A percentile compares a stretch with the other conserved stretches of the same genome.
Evolutionary conservation across 2,888 invertebrate genomes (phyloP).

Genomic region (Girardia tigrina): DNA sequence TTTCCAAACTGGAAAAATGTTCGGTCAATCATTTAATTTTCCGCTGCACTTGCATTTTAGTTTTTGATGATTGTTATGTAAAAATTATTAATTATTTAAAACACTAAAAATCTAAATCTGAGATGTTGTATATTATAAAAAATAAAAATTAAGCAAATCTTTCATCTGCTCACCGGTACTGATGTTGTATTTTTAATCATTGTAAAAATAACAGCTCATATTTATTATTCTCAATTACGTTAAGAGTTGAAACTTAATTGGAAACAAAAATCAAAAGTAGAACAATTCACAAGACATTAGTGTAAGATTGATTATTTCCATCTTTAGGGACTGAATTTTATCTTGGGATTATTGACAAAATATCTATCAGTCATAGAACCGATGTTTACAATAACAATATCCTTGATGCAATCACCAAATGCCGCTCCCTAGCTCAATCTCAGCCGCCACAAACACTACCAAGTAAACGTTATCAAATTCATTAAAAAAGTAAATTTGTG

Average conservation of each 20-base stretch:
- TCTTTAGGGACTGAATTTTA: conserved; percentile 2
- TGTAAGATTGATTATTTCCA: background rate
- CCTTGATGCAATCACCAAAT: background rate
- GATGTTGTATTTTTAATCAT: no score
- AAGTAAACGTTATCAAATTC: no score
- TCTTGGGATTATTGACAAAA: background rate
- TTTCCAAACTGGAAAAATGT: no score
- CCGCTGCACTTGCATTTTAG: no score
- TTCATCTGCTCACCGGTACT: no score
- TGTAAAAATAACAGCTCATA: conserved; percentile 12
- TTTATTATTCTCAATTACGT: background rate
- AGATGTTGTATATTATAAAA: no score
- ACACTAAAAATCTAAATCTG: no score
- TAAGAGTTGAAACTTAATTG: background rate
- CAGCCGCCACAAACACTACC: background rate
- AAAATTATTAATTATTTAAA: no score
- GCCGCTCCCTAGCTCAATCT: background rate
- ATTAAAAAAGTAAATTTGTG: background rate
- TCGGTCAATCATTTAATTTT: no score
- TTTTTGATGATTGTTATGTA: no score
- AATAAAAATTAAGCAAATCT: no score
- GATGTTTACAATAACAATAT: conserved; percentile 23
- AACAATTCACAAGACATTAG: background rate
- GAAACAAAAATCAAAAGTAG: background rate
- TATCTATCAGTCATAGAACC: conserved; percentile 4